Evolutionary conservation across 2,797 vertebrate species (phyloP).

Genomic region (Paratrypauchen microcephalus): DNA sequence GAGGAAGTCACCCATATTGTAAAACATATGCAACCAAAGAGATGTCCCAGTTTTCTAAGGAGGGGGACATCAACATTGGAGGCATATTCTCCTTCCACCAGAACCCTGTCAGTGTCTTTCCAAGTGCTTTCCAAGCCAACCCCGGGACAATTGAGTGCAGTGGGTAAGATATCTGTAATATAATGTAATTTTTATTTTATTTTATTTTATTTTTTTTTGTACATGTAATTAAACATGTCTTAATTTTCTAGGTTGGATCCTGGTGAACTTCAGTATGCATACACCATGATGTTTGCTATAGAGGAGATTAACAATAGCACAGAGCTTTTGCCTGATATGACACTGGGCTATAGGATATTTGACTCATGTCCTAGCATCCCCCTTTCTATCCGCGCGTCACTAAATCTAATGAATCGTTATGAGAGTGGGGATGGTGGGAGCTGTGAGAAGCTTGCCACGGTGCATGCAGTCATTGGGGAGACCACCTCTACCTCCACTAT

Average conservation of each 20-base stretch:
- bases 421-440: conserved; percentile 34
- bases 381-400: conserved; percentile 74
- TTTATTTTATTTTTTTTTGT: no score
- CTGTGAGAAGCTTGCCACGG: conserved; percentile 63
- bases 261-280: conserved; percentile 78
- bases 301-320: conserved; percentile 81
- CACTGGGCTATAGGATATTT: conserved; percentile 77
- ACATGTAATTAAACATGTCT: not conserved
- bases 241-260: conserved; percentile 67
- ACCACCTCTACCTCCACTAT: conserved; percentile 81
- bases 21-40: conserved; percentile 71
- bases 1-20: conserved; percentile 59
- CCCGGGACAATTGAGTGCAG: conserved; percentile 72
- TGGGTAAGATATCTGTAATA: conserved; percentile 64
- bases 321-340: conserved; percentile 69
- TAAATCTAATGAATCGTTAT: conserved; percentile 75
- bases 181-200: no score
- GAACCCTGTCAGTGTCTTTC: conserved; percentile 66
- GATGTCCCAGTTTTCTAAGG: conserved; percentile 73
- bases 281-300: conserved; percentile 81
- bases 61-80: conserved; percentile 77
- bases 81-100: conserved; percentile 82
- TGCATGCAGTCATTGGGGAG: conserved; percentile 79
- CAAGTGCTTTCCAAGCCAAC: conserved; percentile 53
- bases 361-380: conserved; percentile 79